Percentiles rank a stretch among this genome's conserved stretches.
Evolutionary conservation across 1,140 invertebrate species (phyloP).

Genomic region (Adoxophyes honmai): DNA sequence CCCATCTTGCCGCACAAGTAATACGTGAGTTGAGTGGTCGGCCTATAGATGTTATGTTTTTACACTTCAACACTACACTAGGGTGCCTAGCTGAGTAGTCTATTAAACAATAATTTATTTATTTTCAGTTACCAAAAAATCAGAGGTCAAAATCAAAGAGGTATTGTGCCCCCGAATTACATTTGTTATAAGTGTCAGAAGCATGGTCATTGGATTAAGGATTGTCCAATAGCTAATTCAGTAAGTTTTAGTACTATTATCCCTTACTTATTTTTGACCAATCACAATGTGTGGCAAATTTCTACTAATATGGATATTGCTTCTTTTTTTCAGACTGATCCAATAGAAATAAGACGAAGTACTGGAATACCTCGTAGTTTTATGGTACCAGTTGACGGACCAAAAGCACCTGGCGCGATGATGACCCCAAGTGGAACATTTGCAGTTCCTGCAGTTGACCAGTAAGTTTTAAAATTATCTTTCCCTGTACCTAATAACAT

Average conservation of each 20-base stretch:
- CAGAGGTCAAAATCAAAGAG: slow-evolving; percentile 90
- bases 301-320: too few relatives aligned
- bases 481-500: too few relatives aligned
- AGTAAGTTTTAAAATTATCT: slow-evolving; percentile 82
- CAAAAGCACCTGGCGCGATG: slow-evolving; percentile 93
- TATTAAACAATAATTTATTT: too few relatives aligned
- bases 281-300: too few relatives aligned
- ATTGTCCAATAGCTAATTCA: slow-evolving; percentile 86
- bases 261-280: too few relatives aligned
- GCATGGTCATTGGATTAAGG: slow-evolving; percentile 96
- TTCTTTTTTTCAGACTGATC: slow-evolving; percentile 74
- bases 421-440: slow-evolving; percentile 94
- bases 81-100: too few relatives aligned
- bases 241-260: slow-evolving; percentile 29
- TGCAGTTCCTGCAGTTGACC: slow-evolving; percentile 94
- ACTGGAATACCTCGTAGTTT: slow-evolving; percentile 99
- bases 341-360: slow-evolving; percentile 91
- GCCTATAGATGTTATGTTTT: too few relatives aligned
- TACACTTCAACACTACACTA: too few relatives aligned
- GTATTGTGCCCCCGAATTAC: slow-evolving; percentile 92
- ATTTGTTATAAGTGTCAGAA: slow-evolving; percentile 95
- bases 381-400: slow-evolving; percentile 94
- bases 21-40: too few relatives aligned
- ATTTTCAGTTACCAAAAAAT: slow-evolving; percentile 89
- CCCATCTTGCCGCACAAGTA: too few relatives aligned